phyloP scores from a whole-genome alignment of 2,888 invertebrate species.

The Lamellibrachia columna region DNA sequence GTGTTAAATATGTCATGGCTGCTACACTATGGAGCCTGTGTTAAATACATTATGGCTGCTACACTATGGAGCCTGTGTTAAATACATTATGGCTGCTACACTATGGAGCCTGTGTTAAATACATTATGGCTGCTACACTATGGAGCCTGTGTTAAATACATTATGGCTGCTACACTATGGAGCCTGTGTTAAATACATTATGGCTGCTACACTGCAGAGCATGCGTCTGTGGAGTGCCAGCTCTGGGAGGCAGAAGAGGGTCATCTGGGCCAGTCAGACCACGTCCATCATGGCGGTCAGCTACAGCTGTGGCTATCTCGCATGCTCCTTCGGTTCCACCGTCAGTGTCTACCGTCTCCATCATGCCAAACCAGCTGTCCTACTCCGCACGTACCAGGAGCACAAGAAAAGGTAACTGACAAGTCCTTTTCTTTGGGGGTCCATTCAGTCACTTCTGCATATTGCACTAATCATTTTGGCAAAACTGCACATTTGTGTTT shows the following conservation, averaged over 20 bases:
- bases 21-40: conserved; percentile 23
- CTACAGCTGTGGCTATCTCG: conserved; percentile 54
- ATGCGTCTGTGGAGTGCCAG: conserved; percentile 55
- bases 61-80: conserved; percentile 22
- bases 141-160: not conserved
- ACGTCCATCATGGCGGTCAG: conserved; percentile 60
- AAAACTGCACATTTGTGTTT: no score
- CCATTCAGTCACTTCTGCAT: no score
- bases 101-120: no score
- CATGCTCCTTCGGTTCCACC: conserved; percentile 56
- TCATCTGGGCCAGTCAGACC: conserved; percentile 53
- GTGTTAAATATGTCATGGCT: conserved; percentile 18
- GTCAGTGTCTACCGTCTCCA: conserved; percentile 51
- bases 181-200: no score
- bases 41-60: no score
- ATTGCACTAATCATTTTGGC: no score
- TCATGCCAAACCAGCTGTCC: conserved; percentile 46
- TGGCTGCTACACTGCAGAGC: conserved; percentile 43
- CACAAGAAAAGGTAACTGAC: conserved; percentile 45
- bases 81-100: no score
- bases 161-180: not conserved
- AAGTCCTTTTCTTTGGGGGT: no score
- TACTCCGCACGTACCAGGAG: conserved; percentile 51
- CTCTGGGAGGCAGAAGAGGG: conserved; percentile 49
- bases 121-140: no score